phyloP scores from a whole-genome alignment of 1,140 invertebrate species.

The Drosophila littoralis region DNA sequence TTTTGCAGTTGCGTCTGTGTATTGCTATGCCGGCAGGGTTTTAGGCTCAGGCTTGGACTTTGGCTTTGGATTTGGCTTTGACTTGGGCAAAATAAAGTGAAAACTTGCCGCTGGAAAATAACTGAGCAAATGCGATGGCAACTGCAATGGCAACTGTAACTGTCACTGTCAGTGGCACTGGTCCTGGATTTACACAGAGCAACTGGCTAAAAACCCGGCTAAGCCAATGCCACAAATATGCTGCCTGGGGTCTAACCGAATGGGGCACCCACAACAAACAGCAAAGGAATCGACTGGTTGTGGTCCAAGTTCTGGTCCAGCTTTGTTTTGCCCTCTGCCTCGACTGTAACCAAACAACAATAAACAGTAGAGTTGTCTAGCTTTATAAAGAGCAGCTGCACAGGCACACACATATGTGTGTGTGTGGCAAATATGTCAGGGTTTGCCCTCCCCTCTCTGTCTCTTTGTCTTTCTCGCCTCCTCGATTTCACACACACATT shows the following conservation, averaged over 20 bases:
- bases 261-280: constrained; percentile 37
- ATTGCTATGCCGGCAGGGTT: constrained; percentile 1
- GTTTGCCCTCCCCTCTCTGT: neutral
- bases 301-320: constrained; percentile 13
- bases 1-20: constrained; percentile 24
- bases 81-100: constrained; percentile 69
- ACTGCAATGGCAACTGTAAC: constrained; percentile 19
- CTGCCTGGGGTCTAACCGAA: constrained; percentile 34
- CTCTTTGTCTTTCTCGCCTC: neutral
- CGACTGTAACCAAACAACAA: constrained; percentile 39
- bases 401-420: constrained; percentile 1
- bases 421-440: constrained; percentile 27
- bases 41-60: constrained; percentile 68
- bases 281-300: constrained; percentile 29
- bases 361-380: constrained; percentile 35
- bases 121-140: constrained; percentile 25
- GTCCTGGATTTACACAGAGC: constrained; percentile 3
- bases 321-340: constrained; percentile 39
- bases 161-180: constrained; percentile 59
- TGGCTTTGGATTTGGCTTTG: constrained; percentile 55
- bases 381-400: constrained; percentile 29
- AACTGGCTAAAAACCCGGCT: constrained; percentile 42
- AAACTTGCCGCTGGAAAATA: constrained; percentile 66
- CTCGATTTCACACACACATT: neutral
- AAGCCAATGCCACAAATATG: constrained; percentile 57